A percentile compares a stretch with the other conserved stretches of the same genome.
Evolutionary conservation across 2,113 vertebrate species (phyloP).

Genomic region (Stercorarius parasiticus): DNA sequence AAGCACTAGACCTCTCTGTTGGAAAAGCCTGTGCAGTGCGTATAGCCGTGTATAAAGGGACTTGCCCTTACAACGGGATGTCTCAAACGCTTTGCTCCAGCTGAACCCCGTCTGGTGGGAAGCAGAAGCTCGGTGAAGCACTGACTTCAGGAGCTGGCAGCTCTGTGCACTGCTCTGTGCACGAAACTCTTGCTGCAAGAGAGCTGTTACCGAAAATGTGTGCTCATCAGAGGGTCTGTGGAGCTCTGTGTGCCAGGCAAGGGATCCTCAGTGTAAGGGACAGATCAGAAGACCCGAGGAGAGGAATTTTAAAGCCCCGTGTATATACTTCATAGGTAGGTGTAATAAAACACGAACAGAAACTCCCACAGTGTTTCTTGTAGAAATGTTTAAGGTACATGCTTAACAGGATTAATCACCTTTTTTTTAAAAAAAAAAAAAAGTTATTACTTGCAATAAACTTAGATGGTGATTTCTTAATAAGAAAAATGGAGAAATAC

Average conservation of each 20-base stretch:
- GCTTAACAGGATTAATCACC: not conserved
- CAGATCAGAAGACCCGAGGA: not conserved
- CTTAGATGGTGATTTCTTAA: not conserved
- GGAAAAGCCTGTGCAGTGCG: not conserved
- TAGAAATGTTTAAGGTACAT: not conserved
- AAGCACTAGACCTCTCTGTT: not conserved
- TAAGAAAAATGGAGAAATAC: not conserved
- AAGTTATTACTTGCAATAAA: not conserved
- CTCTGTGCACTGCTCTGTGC: not conserved
- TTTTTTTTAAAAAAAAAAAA: not conserved
- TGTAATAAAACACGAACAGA: not conserved
- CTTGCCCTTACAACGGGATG: not conserved
- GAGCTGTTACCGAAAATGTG: not conserved
- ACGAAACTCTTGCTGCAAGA: not conserved
- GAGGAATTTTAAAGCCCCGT: not conserved
- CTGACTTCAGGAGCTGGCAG: not conserved
- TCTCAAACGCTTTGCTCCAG: not conserved
- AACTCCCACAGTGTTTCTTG: not conserved
- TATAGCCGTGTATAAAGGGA: not conserved
- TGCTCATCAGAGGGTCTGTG: not conserved
- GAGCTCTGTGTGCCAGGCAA: not conserved
- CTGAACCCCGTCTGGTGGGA: not conserved
- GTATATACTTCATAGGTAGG: not conserved
- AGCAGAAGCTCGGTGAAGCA: not conserved
- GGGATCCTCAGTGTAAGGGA: not conserved